Percentiles rank a stretch among this genome's conserved stretches.
Evolutionary conservation across 2,888 invertebrate genomes (phyloP).

Genomic region (Palloptera scutellata): DNA sequence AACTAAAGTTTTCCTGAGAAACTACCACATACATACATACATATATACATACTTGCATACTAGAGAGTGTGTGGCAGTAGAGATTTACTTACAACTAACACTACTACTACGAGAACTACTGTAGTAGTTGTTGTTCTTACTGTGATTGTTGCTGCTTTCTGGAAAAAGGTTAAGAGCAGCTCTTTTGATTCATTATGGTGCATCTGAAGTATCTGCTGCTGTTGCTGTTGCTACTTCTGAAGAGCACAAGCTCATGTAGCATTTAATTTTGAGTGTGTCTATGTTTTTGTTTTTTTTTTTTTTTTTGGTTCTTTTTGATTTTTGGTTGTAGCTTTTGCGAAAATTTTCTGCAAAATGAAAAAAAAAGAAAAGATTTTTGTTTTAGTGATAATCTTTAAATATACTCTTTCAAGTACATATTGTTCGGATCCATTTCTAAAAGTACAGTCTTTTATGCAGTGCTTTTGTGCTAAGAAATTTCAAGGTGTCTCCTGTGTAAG

Average conservation of each 20-base stretch:
- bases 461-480: too few species aligned
- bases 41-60: constrained; percentile 3
- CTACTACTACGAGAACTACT: constrained; percentile 7
- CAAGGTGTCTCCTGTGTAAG: too few species aligned
- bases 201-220: constrained; percentile 1
- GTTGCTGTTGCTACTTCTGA: not conserved
- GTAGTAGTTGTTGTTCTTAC: not conserved
- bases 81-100: constrained; percentile 8
- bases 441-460: too few species aligned
- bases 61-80: not conserved
- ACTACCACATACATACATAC: constrained; percentile 20
- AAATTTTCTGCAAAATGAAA: too few species aligned
- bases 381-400: not conserved
- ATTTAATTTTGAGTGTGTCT: not conserved
- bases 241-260: not conserved
- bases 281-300: not conserved
- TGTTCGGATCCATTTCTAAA: too few species aligned
- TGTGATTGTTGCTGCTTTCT: constrained; percentile 1
- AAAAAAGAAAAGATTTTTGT: not conserved
- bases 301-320: not conserved
- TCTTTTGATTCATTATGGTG: not conserved
- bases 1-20: constrained; percentile 42
- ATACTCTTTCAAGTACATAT: too few species aligned
- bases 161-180: not conserved
- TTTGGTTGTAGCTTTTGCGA: too few species aligned